Base-by-base conservation (phyloP, 1,140 invertebrate genomes). In the Akabosia matsudoensis region DNA sequence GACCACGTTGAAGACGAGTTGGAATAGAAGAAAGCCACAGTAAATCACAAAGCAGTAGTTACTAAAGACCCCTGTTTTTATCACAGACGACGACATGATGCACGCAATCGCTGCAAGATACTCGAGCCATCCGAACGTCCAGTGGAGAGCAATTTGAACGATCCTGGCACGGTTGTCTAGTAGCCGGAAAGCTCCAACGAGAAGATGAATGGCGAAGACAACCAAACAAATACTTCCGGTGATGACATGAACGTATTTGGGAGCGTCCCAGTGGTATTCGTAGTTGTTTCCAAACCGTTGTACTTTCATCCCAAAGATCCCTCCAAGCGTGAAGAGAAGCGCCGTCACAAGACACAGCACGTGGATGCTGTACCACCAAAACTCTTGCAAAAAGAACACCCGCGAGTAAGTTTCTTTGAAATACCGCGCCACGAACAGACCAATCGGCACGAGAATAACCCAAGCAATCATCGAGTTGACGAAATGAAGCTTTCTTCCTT, bases 301-400 rank as follows among this genome's bases (percentile, higher is more conserved):
- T 7, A 70, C n/a, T 37, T 75, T 64, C 0, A 75, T 14, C 16
- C 26, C 22, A 26, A n/a, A 54, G 26, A 76, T 71, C 1, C 74
- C 74, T 0, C 74, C 74, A 1, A 72, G 0, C n/a, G 52, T 76
- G 51, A 76, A 76, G 64, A 76, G 30, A 0, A 51, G 37, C 1
- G 74, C 70, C 0, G 37, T 70, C 7, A 72, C 16, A 14, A 71
- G 30, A 52, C 67, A 76, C 0, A 76, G 26, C 0, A 76, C 30
- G n/a, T 76, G 74, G 16, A 76, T 76, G 0, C 67, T 31, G 31
- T 54, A 76, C 74, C 74, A 76, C 74, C 74, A 76, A 51, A 71
- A 76, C 67, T 76, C 74, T 24, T 76, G 67, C 1, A 76, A 51
- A 31, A 76, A 72, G 33, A 72, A 76, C 4, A 76, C 74, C 67